Base-by-base conservation (phyloP, 2,888 invertebrate genomes). In the Chaetogeoica ovagalla region DNA sequence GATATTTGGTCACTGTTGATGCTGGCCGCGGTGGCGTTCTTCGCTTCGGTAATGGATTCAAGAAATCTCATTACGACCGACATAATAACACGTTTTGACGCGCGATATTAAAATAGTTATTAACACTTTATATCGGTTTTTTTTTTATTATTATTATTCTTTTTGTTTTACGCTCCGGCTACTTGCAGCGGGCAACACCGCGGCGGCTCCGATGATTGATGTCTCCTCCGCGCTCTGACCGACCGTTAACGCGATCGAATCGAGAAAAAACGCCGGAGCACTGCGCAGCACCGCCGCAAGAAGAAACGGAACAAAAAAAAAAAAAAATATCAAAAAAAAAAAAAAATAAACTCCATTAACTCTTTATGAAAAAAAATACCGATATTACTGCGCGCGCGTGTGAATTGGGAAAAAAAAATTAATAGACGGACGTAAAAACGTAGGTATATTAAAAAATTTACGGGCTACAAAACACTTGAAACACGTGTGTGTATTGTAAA, bases 31-130 rank as follows among this genome's bases (percentile, higher is more conserved):
- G 63, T 39, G 62, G 62, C 62, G 23, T 55, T 63, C 43, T 7
- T 48, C 65, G 57, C 43, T 9, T 43, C 30, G 30, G 30, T 77
- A 77, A 77, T 77, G 77, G 77, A 77, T 77, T 77, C 30, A 77
- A 77, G 30, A 77, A 77, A 77, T 77, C 77, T 77, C 77, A 77
- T 77, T 77, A 77, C 70, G 59, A 30, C 74, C 74, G 43, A 77
- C 77, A 77, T 77, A 77, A 77, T 77, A 77, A 77, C 77, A 62
- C 77, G 52, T 69, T 62, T 70, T 39, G 77, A 70, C 52, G 77
- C 30, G 30, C 63, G 55, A 39, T 77, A 77, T 77, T 77, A 77
- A 77, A 77, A 75, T 65, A 70, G 77, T 77, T 77, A 70, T 77
- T 77, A 77, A 77, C 77, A 77, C 77, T 77, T 77, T 57, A 55